Conservation (phyloP, 2,113 vertebrate species). For the Cheilinus undulatus region DNA sequence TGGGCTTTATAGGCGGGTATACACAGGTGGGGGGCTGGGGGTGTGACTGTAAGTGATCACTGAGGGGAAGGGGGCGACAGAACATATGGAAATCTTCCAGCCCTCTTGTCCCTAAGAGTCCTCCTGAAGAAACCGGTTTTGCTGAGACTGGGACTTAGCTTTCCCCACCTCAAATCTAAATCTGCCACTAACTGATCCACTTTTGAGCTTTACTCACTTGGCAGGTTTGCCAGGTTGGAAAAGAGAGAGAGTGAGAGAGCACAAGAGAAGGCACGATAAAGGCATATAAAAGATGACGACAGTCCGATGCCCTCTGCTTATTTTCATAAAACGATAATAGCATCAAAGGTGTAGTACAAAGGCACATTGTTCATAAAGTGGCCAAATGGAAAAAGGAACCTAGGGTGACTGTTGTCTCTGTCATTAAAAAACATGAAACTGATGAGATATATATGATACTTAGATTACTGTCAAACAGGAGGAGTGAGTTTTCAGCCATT, state of each 20-base stretch:
- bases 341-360: slow-evolving; percentile 58
- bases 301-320: slow-evolving; percentile 61
- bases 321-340: slow-evolving; percentile 79
- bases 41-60: slow-evolving; percentile 45
- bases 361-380: slow-evolving; percentile 68
- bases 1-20: slow-evolving; percentile 45
- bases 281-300: slow-evolving; percentile 70
- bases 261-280: slow-evolving; percentile 58
- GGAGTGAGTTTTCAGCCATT: slow-evolving; percentile 52
- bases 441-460: slow-evolving; percentile 59
- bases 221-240: slow-evolving; percentile 65
- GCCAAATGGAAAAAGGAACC: slow-evolving; percentile 64
- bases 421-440: slow-evolving; percentile 65
- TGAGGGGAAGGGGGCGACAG: slow-evolving; percentile 17
- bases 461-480: slow-evolving; percentile 64
- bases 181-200: slow-evolving; percentile 63
- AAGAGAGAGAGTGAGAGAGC: slow-evolving; percentile 22
- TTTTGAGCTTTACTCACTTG: slow-evolving; percentile 63
- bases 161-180: slow-evolving; percentile 67
- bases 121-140: slow-evolving; percentile 67
- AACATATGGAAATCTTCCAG: slow-evolving; percentile 66
- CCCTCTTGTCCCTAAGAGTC: slow-evolving; percentile 54
- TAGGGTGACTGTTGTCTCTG: slow-evolving; percentile 41
- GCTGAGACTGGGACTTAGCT: slow-evolving; percentile 58
- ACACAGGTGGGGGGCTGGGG: slow-evolving; percentile 19